Percentiles rank a stretch among this genome's conserved stretches.
These are phyloP conservation scores for Sinodicranocentrus sp. DNA, from an alignment of 2,888 invertebrate species.

Conservation along the genomic window DNA sequence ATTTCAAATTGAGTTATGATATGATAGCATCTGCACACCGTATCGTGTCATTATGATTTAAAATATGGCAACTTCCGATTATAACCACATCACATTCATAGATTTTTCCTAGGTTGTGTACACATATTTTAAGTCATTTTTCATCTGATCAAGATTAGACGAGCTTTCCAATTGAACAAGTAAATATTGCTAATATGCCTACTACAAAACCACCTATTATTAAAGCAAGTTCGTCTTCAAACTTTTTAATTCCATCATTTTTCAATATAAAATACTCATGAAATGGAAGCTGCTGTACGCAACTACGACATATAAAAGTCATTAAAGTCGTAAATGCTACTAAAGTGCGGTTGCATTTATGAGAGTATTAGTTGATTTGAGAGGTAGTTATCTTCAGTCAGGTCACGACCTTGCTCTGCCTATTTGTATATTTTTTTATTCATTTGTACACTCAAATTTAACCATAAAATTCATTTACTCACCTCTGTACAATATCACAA, in stretches of 20 bases:
- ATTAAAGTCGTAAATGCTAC: conserved; percentile 44
- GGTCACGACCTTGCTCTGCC: conserved; percentile 66
- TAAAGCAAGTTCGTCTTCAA: background rate
- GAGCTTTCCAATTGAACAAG: conserved; percentile 44
- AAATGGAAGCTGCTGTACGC: background rate
- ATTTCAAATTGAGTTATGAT: conserved; percentile 34
- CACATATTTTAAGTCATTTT: background rate
- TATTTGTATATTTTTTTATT: conserved; percentile 38
- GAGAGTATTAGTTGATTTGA: conserved; percentile 46
- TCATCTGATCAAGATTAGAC: conserved; percentile 19
- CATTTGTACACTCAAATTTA: conserved; percentile 32
- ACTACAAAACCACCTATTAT: background rate
- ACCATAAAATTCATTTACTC: conserved; percentile 37
- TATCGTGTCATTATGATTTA: conserved; percentile 44
- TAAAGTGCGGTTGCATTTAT: conserved; percentile 28
- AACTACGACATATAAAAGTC: conserved; percentile 10
- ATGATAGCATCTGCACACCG: background rate
- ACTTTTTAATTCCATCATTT: background rate
- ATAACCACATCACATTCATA: conserved; percentile 4
- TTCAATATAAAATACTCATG: background rate
- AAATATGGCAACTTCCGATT: conserved; percentile 54
- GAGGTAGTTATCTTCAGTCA: conserved; percentile 33
- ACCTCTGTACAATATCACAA: background rate
- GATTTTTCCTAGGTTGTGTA: no score
- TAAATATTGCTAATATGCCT: background rate